These are phyloP conservation scores for Chloebia gouldiae DNA, from an alignment of 2,113 vertebrate species.

Conservation along the genomic window DNA sequence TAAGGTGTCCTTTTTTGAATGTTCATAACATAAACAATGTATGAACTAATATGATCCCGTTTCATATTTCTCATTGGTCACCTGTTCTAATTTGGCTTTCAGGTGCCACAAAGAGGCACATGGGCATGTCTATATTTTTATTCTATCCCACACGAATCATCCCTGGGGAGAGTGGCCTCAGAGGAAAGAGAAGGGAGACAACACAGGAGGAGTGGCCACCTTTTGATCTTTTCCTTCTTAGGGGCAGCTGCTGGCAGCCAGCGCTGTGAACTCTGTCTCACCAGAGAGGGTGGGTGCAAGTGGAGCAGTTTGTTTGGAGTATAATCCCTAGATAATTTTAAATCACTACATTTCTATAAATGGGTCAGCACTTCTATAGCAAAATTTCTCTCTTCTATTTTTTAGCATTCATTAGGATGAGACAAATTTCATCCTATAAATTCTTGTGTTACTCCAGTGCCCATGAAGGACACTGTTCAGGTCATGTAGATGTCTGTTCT, in stretches of 20 bases:
- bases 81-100: background rate
- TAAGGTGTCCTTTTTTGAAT: background rate
- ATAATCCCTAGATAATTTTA: background rate
- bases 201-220: fast-evolving
- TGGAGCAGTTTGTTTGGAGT: too few relatives aligned
- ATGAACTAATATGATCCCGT: background rate
- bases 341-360: background rate
- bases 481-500: background rate
- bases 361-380: background rate
- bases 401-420: background rate
- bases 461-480: background rate
- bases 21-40: background rate
- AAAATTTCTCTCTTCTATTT: background rate
- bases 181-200: fast-evolving
- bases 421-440: background rate
- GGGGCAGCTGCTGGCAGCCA: background rate
- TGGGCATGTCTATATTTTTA: fast-evolving
- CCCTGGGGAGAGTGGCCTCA: background rate
- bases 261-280: background rate
- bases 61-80: background rate
- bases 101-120: fast-evolving
- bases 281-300: fast-evolving
- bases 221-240: background rate
- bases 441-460: background rate
- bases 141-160: fast-evolving